Percentiles rank a stretch among this genome's conserved stretches.
Conservation (phyloP, 2,888 invertebrate genomes). For the Panopea generosa region DNA sequence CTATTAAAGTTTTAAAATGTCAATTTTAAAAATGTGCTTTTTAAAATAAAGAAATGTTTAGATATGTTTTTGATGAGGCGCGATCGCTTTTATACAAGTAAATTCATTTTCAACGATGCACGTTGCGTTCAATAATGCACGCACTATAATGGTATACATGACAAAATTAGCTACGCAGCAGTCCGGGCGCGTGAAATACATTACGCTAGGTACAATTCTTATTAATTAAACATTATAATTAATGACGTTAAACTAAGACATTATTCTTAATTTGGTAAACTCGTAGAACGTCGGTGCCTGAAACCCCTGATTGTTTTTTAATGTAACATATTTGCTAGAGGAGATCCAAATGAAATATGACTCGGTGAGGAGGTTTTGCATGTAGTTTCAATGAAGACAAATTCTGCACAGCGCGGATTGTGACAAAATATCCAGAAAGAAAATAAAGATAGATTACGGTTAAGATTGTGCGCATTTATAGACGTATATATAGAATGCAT, state of each 20-base stretch:
- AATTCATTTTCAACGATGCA: constrained; percentile 33
- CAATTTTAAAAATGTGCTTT: not conserved
- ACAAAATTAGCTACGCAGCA: too few species aligned
- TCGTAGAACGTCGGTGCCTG: constrained; percentile 6
- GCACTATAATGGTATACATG: not conserved
- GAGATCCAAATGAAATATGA: too few species aligned
- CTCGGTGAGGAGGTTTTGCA: too few species aligned
- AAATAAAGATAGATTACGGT: too few species aligned
- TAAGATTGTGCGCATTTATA: too few species aligned
- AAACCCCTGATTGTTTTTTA: too few species aligned
- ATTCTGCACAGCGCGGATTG: too few species aligned
- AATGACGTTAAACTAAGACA: constrained; percentile 40
- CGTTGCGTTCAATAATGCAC: constrained; percentile 23
- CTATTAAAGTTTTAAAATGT: too few species aligned
- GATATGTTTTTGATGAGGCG: not conserved
- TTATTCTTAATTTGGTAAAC: constrained; percentile 20
- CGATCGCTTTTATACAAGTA: constrained; percentile 18
- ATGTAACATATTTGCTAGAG: too few species aligned
- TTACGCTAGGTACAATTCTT: not conserved
- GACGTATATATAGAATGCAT: too few species aligned
- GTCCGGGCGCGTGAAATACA: not conserved
- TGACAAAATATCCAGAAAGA: too few species aligned
- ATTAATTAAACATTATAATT: constrained; percentile 55
- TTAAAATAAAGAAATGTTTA: not conserved
- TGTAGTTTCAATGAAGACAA: too few species aligned